Evolutionary conservation across 2,797 vertebrate species (phyloP), one percentile per base, ranked within the genome.

Genomic region (Australoheros facetus): DNA sequence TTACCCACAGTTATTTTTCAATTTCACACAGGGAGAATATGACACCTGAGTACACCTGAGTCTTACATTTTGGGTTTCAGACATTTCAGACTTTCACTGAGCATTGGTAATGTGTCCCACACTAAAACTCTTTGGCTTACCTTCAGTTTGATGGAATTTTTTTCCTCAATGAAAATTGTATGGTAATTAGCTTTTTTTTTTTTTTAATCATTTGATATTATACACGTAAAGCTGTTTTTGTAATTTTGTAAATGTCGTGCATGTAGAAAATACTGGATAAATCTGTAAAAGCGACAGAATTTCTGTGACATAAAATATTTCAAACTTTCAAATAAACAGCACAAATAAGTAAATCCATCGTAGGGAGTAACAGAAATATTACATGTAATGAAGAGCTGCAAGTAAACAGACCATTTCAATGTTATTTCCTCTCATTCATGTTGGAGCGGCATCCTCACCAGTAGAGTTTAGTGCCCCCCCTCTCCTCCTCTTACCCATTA

Each of bases 391-490:
- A 66, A 28, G 62, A 45, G 42, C 42, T 5, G 42, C 42, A 45
- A 16, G 42, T 45, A 16, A 45, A 16, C 5, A 16, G 42, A 48
- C 23, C 28, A 48, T 48, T 59, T 5, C 21, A 66, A 5, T 42
- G 23, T 42, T 37, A 34, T 73, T 71, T 71, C 4, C 3, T 72
- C 72, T 78, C 70, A 84, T 87, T 45, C 70, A 71, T 34, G 59
- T 80, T 60, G 76, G 48, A 90, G 51, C 73, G 83, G 70, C 82
- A 83, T 85, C 79, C 69, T 66, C 54, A 34, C 64, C 5, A 21
- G 74, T 6, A 42, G 74, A 82, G 56, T 71, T 77, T 39, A 1
- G 10, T 21, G 26, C 34, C 37, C n/a, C 32, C 39, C 28, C 28
- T 75, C 58, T 16, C 62, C 59, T 16, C 73, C 72, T 4, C 66